Conservation (phyloP, 2,888 invertebrate species). For the Lycaena phlaeas region DNA sequence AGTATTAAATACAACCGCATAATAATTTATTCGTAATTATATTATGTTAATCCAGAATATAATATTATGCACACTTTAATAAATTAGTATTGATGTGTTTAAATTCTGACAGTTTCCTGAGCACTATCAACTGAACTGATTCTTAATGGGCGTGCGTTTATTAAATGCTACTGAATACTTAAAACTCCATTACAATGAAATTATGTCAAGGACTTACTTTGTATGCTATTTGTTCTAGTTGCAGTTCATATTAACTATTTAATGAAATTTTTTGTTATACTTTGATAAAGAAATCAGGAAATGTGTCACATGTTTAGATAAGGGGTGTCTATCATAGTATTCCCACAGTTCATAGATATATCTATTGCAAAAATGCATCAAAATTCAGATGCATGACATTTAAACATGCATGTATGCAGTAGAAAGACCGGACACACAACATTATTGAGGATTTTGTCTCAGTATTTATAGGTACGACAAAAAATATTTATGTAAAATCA, state of each 20-base stretch:
- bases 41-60: too few species aligned
- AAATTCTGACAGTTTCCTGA: too few species aligned
- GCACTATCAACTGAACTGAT: not conserved
- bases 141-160: not conserved
- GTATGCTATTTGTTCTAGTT: conserved; percentile 2
- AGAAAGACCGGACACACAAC: too few species aligned
- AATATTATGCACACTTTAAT: too few species aligned
- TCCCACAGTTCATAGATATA: conserved; percentile 12
- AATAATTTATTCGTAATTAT: too few species aligned
- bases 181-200: conserved; percentile 2
- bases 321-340: conserved; percentile 10
- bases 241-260: conserved; percentile 5
- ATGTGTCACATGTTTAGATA: conserved; percentile 23
- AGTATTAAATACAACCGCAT: too few species aligned
- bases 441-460: too few species aligned
- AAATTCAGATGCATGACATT: too few species aligned
- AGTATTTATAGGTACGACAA: too few species aligned
- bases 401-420: too few species aligned
- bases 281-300: conserved; percentile 32
- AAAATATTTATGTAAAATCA: too few species aligned
- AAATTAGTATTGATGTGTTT: too few species aligned
- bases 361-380: conserved; percentile 1
- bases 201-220: not conserved
- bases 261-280: conserved; percentile 25
- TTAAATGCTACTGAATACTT: not conserved